A percentile compares a stretch with the other conserved stretches of the same genome.
These are phyloP conservation scores for Syrrhaptes paradoxus DNA, from an alignment of 2,113 vertebrate species.

Conservation along the genomic window DNA sequence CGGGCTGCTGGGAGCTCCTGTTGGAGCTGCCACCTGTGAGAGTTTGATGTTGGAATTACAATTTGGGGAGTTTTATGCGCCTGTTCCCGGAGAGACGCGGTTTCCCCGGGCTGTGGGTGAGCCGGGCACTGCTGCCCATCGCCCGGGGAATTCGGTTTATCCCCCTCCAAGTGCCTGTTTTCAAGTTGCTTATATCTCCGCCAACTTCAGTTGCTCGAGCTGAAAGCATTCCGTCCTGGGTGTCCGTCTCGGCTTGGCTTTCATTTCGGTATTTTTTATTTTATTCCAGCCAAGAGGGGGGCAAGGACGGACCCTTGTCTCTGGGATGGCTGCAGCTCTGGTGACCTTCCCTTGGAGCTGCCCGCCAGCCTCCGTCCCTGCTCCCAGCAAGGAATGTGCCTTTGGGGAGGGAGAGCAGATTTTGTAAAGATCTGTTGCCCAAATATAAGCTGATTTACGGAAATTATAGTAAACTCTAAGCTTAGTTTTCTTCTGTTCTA, in stretches of 20 bases:
- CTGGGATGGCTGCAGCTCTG: accelerated
- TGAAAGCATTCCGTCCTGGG: background rate
- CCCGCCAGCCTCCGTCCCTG: background rate
- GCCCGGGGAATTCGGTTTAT: accelerated
- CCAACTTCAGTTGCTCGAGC: accelerated
- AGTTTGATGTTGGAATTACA: accelerated
- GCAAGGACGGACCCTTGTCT: background rate
- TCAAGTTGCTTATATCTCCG: background rate
- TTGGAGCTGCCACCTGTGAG: background rate
- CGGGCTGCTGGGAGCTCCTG: accelerated
- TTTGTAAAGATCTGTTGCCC: background rate
- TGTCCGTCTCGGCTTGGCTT: background rate
- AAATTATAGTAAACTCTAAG: background rate
- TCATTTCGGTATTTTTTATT: background rate
- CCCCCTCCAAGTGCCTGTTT: background rate
- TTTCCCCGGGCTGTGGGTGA: accelerated
- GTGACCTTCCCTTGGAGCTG: background rate
- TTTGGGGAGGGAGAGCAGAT: background rate
- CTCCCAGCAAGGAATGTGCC: background rate
- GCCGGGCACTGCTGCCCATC: accelerated
- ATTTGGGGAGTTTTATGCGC: too few relatives aligned
- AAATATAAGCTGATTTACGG: background rate
- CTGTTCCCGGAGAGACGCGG: too few relatives aligned
- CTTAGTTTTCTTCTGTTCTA: background rate
- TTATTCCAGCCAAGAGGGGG: background rate